Base-by-base conservation (phyloP, 2,113 vertebrate genomes). In the Microtus pennsylvanicus region DNA sequence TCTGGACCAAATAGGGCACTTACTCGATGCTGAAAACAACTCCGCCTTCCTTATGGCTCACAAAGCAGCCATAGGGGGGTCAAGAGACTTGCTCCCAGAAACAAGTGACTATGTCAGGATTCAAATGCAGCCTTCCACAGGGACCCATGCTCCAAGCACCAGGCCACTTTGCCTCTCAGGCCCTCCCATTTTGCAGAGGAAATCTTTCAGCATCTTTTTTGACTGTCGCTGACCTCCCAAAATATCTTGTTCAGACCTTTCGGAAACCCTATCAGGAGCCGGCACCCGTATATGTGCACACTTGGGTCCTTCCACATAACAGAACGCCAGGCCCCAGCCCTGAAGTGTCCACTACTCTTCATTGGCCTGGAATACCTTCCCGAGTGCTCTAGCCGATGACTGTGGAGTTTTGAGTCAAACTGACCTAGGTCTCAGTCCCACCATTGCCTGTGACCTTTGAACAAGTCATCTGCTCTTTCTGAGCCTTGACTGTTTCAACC, bases 271-370 rank as follows among this genome's bases (percentile, higher is more conserved):
- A 0, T 7, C 63, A 7, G 0, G 14, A 2, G 30, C 65, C 35
- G 28, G 21, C 69, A 30, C 13, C 35, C 21, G 1, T 35, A 24
- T 8, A 42, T 21, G 9, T 42, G 16, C 3, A 72, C 38, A 30
- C 14, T 72, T 55, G 22, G 35, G 35, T 24, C 24, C 21, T 58
- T 17, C 47, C 86, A 74, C 38, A 65, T 10, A 30, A 74, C 38
- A 65, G 4, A 30, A 42, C 42, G 14, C 82, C 38, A 19, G 58
- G 38, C 55, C 38, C n/a, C 58, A 85, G n/a, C 50, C 38, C 1
- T 30, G 6, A 28, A 30, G 35, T 55, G 16, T 4, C 7, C 4
- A 2, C 2, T 38, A 3, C 0, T 13, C 5, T 67, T 85, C 52
- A 26, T 42, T 93, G 26, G 24, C 52, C 69, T 35, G 17, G 47